phyloP scores from a whole-genome alignment of 1,140 invertebrate genomes.

The Pseudobourletiella spinata region DNA sequence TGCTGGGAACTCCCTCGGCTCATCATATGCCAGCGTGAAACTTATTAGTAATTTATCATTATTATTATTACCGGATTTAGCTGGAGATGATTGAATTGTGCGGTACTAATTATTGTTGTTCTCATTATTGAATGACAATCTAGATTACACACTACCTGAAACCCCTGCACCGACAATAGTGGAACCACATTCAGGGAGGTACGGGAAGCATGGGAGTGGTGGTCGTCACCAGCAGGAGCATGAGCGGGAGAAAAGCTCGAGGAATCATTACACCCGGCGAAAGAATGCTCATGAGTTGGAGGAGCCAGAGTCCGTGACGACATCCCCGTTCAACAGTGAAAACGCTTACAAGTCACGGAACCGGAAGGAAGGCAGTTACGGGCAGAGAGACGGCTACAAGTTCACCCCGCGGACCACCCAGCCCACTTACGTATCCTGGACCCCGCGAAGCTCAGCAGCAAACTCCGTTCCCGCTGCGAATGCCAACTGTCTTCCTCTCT shows the following conservation, averaged over 20 bases:
- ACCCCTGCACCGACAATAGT: constrained; percentile 5
- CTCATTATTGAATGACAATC: neutral
- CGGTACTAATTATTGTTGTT: neutral
- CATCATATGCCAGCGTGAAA: constrained; percentile 42
- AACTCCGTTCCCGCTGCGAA: neutral
- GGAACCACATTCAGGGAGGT: neutral
- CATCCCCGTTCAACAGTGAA: neutral
- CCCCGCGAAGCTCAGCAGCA: neutral
- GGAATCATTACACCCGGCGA: neutral
- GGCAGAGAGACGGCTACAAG: neutral
- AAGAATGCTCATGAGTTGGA: constrained; percentile 2
- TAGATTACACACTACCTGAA: constrained; percentile 11
- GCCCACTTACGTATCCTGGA: constrained; percentile 1
- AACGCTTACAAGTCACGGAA: neutral
- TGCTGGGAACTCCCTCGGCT: constrained; percentile 45
- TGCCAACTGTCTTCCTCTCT: neutral
- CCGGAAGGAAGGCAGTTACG: neutral
- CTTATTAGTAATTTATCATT: constrained; percentile 43
- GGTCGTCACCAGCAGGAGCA: neutral
- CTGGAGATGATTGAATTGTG: neutral
- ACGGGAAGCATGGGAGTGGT: neutral
- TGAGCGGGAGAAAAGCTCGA: constrained; percentile 3
- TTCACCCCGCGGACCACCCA: neutral
- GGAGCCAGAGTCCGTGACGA: neutral
- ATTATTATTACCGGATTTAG: neutral